A percentile compares a stretch with the other conserved stretches of the same genome.
These are phyloP conservation scores for Perccottus glenii DNA, from an alignment of 2,113 vertebrate species.

Conservation along the genomic window DNA sequence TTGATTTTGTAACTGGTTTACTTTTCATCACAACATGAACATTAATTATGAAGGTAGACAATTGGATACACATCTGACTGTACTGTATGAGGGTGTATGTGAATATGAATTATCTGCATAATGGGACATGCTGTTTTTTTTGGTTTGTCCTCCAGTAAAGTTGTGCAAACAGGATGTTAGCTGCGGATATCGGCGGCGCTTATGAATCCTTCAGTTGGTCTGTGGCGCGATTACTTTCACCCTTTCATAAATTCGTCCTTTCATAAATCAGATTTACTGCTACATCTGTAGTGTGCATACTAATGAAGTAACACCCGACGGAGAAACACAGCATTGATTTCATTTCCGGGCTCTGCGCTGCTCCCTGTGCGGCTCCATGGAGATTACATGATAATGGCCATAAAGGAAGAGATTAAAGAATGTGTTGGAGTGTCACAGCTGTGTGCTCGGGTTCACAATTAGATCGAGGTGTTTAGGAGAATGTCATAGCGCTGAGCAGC, in stretches of 20 bases:
- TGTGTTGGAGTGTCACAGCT: constrained; percentile 56
- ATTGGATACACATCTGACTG: not conserved
- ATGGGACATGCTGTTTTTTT: not conserved
- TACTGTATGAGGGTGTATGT: constrained; percentile 1
- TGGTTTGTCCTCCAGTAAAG: too few relatives aligned
- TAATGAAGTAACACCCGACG: constrained; percentile 73
- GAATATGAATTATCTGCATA: constrained; percentile 4
- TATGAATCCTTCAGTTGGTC: constrained; percentile 45
- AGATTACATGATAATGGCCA: constrained; percentile 70
- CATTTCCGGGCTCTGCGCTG: constrained; percentile 72
- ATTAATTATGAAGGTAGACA: constrained; percentile 7
- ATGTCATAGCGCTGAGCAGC: constrained; percentile 7
- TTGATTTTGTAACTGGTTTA: constrained; percentile 16
- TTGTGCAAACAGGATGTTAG: constrained; percentile 11
- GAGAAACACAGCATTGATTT: constrained; percentile 72
- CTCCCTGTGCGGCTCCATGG: constrained; percentile 59
- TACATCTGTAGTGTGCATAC: constrained; percentile 71
- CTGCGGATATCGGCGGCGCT: constrained; percentile 32
- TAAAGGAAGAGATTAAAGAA: constrained; percentile 75
- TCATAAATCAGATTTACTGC: constrained; percentile 76
- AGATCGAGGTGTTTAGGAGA: constrained; percentile 49
- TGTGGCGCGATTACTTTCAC: constrained; percentile 41
- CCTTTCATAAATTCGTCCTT: constrained; percentile 59
- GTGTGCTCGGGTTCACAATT: constrained; percentile 67
- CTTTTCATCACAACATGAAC: constrained; percentile 13